Percentiles rank a stretch among this genome's conserved stretches.
Conservation (phyloP, 2,888 invertebrate genomes). For the Ectobius pallidus region DNA sequence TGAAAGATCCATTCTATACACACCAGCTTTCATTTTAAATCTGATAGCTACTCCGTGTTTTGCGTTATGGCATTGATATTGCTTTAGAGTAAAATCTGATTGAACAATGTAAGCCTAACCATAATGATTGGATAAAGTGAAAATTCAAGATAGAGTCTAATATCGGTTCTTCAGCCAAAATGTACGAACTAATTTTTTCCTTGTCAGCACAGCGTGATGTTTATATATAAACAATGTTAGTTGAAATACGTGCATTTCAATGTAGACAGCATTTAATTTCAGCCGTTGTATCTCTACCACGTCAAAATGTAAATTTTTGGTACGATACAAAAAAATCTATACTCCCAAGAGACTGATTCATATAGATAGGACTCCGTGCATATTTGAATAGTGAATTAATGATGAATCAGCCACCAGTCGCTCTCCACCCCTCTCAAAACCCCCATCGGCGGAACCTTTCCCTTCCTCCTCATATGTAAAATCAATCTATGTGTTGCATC, state of each 20-base stretch:
- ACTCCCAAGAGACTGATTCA: constrained; percentile 28
- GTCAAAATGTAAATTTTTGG: constrained; percentile 29
- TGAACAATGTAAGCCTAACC: no score
- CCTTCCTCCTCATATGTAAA: not conserved
- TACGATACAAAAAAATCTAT: constrained; percentile 13
- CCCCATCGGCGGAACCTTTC: not conserved
- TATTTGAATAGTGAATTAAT: constrained; percentile 40
- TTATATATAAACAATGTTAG: not conserved
- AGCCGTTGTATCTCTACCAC: not conserved
- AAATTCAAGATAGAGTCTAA: no score
- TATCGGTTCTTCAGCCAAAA: no score
- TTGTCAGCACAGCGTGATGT: not conserved
- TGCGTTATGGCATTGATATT: no score
- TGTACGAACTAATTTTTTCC: not conserved
- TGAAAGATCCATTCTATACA: no score
- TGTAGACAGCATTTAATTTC: not conserved
- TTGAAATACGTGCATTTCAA: not conserved
- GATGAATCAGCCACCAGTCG: constrained; percentile 34
- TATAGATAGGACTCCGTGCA: constrained; percentile 32
- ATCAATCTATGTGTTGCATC: not conserved
- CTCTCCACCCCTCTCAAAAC: not conserved
- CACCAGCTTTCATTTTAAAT: no score
- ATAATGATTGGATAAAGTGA: no score
- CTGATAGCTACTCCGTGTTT: no score
- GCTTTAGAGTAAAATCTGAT: no score